These are phyloP conservation scores for Paracanthobrama guichenoti DNA, from an alignment of 2,113 vertebrate species.

Conservation along the genomic window DNA sequence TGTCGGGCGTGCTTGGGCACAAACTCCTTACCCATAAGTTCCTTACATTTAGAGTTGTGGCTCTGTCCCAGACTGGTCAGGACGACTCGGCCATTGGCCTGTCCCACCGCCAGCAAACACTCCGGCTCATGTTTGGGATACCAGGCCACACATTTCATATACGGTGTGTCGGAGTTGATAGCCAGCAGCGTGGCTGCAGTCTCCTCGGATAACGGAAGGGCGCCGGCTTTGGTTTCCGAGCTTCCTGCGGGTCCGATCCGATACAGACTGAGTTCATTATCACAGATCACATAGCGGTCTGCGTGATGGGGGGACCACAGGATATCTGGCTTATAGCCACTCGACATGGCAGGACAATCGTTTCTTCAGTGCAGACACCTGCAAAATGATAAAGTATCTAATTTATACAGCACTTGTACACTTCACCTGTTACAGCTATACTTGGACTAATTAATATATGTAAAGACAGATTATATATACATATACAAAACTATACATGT, in stretches of 20 bases:
- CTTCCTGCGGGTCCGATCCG: slow-evolving; percentile 87
- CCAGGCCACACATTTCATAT: slow-evolving; percentile 99
- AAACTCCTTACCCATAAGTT: slow-evolving; percentile 95
- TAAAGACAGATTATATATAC: background rate
- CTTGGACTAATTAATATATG: background rate
- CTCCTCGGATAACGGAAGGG: slow-evolving; percentile 87
- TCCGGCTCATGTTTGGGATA: slow-evolving; percentile 95
- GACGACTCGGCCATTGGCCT: slow-evolving; percentile 96
- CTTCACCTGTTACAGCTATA: background rate
- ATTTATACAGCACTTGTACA: background rate
- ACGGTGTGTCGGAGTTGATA: slow-evolving; percentile 95
- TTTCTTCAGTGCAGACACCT: background rate
- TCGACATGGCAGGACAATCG: slow-evolving; percentile 78
- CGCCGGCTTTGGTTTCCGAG: slow-evolving; percentile 87
- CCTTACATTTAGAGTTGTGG: slow-evolving; percentile 93
- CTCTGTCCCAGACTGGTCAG: slow-evolving; percentile 95
- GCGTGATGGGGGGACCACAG: slow-evolving; percentile 96
- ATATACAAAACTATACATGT: too few relatives aligned
- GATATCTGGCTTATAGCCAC: slow-evolving; percentile 95
- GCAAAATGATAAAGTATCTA: background rate
- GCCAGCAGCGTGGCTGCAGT: slow-evolving; percentile 90
- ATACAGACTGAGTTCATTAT: slow-evolving; percentile 94
- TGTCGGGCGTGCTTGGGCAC: slow-evolving; percentile 97
- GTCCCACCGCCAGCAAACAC: slow-evolving; percentile 93
- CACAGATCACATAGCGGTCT: slow-evolving; percentile 94